Evolutionary conservation across 2,113 vertebrate species (phyloP).

Genomic region (Todiramphus saurophagus): DNA sequence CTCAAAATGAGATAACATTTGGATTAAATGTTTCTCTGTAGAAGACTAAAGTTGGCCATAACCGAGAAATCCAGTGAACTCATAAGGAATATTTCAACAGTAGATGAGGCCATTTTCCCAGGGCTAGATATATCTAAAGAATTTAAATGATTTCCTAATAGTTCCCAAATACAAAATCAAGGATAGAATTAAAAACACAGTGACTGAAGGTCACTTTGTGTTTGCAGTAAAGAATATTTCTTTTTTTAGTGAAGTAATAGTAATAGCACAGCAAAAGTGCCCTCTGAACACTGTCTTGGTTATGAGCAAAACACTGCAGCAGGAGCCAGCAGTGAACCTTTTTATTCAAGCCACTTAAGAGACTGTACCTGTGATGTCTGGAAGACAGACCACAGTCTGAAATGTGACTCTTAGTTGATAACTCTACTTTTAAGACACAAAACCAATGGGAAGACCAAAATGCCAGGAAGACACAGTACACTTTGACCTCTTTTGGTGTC

Average conservation of each 20-base stretch:
- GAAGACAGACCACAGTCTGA: neutral
- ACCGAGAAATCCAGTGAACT: constrained; percentile 8
- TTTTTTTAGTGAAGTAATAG: neutral
- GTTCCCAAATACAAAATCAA: constrained; percentile 3
- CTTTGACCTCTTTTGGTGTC: neutral
- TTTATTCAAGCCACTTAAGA: neutral
- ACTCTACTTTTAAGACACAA: neutral
- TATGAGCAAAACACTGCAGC: neutral
- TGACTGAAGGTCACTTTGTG: constrained; percentile 14
- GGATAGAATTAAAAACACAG: neutral
- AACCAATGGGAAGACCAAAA: neutral
- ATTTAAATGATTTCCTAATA: constrained; percentile 53
- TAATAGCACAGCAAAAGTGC: neutral
- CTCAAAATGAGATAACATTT: constrained; percentile 18
- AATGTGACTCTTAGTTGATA: neutral
- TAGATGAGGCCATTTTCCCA: constrained; percentile 18
- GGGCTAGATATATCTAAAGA: constrained; percentile 36
- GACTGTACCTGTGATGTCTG: neutral
- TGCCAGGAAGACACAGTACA: neutral
- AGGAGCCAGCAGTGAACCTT: neutral
- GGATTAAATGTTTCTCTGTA: neutral
- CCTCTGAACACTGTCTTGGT: neutral
- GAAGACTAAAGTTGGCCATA: neutral
- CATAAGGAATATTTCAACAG: constrained; percentile 22
- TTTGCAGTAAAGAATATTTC: neutral